phyloP scores from a whole-genome alignment of 23 tunicate species.

The Halocynthia roretzi region DNA sequence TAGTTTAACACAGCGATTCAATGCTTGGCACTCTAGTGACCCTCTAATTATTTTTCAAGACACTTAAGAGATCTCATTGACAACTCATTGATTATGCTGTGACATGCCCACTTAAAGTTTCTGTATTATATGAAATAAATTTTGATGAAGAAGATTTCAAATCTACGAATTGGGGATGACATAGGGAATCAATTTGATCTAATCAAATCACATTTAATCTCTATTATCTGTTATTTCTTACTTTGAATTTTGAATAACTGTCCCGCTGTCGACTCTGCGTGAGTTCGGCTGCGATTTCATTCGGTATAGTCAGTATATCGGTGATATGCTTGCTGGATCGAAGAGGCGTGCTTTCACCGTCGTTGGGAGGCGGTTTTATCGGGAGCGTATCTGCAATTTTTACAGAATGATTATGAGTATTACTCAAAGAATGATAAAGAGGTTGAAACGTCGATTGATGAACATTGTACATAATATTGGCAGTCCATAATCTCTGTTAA shows the following conservation, averaged over 20 bases:
- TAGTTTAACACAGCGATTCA: too few relatives aligned
- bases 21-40: too few relatives aligned
- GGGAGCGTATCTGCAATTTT: conserved; percentile 31
- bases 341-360: conserved; percentile 38
- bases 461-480: too few relatives aligned
- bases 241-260: conserved; percentile 46
- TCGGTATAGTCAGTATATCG: conserved; percentile 19
- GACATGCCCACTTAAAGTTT: background rate
- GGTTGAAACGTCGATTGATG: background rate
- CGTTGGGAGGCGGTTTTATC: conserved; percentile 9
- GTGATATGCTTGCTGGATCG: conserved; percentile 15
- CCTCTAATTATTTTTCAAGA: too few relatives aligned
- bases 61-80: too few relatives aligned
- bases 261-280: conserved; percentile 25
- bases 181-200: too few relatives aligned
- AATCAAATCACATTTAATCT: too few relatives aligned
- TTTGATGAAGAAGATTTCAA: conserved; percentile 6
- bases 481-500: too few relatives aligned
- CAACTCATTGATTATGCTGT: too few relatives aligned
- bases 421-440: conserved; percentile 7
- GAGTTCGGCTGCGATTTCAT: conserved; percentile 7
- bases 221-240: too few relatives aligned
- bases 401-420: background rate
- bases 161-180: conserved; percentile 20
- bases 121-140: background rate